phyloP scores from a whole-genome alignment of 2,888 invertebrate species.

The Archips xylosteana region DNA sequence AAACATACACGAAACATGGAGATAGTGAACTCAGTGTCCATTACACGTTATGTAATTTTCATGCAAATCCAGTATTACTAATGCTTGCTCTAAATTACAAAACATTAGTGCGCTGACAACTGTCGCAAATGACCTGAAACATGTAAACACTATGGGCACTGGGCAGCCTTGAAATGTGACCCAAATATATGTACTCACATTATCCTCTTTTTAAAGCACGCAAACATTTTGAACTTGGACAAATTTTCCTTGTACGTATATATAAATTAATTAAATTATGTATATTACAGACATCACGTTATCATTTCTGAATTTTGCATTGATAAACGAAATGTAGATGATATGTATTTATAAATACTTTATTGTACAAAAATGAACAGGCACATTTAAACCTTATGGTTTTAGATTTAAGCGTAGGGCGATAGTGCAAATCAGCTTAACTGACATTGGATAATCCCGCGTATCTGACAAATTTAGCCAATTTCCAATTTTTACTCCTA shows the following conservation, averaged over 20 bases:
- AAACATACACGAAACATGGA: not conserved
- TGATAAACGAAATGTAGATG: no score
- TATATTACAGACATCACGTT: no score
- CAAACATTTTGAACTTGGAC: conserved; percentile 30
- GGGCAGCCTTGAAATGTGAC: conserved; percentile 63
- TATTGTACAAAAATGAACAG: no score
- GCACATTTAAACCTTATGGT: no score
- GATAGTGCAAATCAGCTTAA: no score
- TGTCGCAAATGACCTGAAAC: conserved; percentile 60
- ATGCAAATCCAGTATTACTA: conserved; percentile 28
- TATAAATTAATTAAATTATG: no score
- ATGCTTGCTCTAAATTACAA: conserved; percentile 50
- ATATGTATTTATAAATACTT: no score
- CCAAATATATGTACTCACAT: conserved; percentile 62
- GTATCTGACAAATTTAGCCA: no score
- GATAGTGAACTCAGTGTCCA: not conserved
- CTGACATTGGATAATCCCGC: no score
- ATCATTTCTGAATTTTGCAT: no score
- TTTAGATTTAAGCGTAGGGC: no score
- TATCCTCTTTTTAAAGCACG: conserved; percentile 38
- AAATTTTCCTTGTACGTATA: not conserved
- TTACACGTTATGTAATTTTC: conserved; percentile 34
- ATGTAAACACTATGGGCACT: conserved; percentile 50
- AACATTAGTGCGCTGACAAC: conserved; percentile 59
- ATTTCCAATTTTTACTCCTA: no score